phyloP scores from a whole-genome alignment of 2,888 invertebrate genomes.

The Pogonocherus hispidulus region DNA sequence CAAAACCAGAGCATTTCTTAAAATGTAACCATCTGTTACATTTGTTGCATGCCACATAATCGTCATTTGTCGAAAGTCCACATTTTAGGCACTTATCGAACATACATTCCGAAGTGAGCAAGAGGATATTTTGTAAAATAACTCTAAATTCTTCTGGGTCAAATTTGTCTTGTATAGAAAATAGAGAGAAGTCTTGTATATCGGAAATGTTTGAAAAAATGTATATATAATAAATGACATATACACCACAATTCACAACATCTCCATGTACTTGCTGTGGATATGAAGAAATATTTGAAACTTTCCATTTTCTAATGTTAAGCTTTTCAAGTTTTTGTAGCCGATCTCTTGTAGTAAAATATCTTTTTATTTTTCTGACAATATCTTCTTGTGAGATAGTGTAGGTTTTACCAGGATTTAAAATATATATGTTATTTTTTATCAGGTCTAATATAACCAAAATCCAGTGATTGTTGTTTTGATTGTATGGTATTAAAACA shows the following conservation, averaged over 20 bases:
- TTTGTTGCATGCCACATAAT: neutral
- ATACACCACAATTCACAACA: conserved; percentile 9
- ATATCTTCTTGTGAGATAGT: neutral
- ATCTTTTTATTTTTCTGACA: conserved; percentile 10
- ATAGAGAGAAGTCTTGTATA: neutral
- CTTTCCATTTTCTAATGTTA: conserved; percentile 17
- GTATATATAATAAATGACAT: neutral
- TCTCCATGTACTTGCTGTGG: neutral
- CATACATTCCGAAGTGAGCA: conserved; percentile 3
- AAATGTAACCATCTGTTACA: conserved; percentile 19
- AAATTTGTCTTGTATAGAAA: neutral
- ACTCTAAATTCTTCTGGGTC: conserved; percentile 18
- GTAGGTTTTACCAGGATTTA: conserved; percentile 6
- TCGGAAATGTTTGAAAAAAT: neutral
- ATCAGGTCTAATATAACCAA: conserved; percentile 7
- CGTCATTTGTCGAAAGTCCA: neutral
- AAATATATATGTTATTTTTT: neutral
- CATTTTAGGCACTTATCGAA: conserved; percentile 9
- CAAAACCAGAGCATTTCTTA: neutral
- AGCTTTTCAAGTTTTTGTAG: neutral
- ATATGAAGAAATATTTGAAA: neutral
- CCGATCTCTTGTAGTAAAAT: conserved; percentile 19
- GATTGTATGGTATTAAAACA: conserved; percentile 4
- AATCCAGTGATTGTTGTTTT: conserved; percentile 9
- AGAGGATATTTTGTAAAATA: neutral